Evolutionary conservation across 2,888 invertebrate genomes (phyloP).

Genomic region (Tetropium fuscum): DNA sequence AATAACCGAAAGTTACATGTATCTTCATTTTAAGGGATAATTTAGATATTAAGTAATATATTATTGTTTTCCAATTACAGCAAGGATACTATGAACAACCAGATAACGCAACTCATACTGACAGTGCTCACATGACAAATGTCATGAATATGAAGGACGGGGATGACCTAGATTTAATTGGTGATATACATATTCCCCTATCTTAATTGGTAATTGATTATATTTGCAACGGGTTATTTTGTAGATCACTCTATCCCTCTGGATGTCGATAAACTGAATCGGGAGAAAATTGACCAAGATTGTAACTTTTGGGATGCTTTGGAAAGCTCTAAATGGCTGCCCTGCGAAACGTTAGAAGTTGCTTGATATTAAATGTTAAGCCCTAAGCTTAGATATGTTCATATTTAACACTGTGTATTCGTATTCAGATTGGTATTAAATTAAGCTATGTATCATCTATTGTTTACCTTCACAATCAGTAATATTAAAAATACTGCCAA

Average conservation of each 20-base stretch:
- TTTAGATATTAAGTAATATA: background rate
- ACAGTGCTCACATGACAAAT: constrained; percentile 45
- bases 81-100: constrained; percentile 65
- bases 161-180: constrained; percentile 81
- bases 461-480: too few relatives aligned
- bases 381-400: background rate
- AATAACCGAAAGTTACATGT: background rate
- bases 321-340: constrained; percentile 87
- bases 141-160: constrained; percentile 58
- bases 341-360: constrained; percentile 77
- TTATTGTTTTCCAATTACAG: constrained; percentile 53
- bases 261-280: constrained; percentile 82
- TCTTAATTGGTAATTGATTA: background rate
- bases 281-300: constrained; percentile 81
- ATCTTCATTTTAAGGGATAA: background rate
- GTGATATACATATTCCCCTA: constrained; percentile 63
- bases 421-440: background rate
- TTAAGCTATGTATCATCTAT: too few relatives aligned
- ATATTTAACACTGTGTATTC: background rate
- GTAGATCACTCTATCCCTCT: constrained; percentile 80
- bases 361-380: constrained; percentile 29
- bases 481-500: too few relatives aligned
- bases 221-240: constrained; percentile 49
- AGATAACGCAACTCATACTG: constrained; percentile 47
- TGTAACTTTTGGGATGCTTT: constrained; percentile 84